Evolutionary conservation across 2,113 vertebrate genomes (phyloP).

Genomic region (Marmota flaviventris): DNA sequence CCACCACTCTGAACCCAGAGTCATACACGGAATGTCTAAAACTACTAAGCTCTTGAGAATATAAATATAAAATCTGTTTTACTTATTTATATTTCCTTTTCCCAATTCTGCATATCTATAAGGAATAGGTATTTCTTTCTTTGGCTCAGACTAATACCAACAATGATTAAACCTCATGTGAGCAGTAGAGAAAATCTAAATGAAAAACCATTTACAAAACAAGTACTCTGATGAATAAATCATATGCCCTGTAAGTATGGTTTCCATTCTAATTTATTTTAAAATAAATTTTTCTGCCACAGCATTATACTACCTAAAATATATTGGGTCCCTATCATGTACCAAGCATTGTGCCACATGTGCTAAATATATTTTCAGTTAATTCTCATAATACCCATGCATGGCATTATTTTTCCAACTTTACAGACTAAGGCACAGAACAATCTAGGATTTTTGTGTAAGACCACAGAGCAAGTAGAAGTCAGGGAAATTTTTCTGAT

Average conservation of each 20-base stretch:
- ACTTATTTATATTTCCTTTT: conserved; percentile 13
- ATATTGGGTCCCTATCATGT: not conserved
- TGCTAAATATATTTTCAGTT: not conserved
- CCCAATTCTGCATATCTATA: not conserved
- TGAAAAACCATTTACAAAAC: conserved; percentile 18
- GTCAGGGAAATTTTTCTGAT: conserved; percentile 9
- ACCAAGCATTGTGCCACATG: not conserved
- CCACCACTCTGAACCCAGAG: not conserved
- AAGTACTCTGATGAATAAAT: conserved; percentile 19
- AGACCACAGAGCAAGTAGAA: not conserved
- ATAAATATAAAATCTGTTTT: conserved; percentile 1
- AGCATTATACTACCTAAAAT: not conserved
- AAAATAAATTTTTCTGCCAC: not conserved
- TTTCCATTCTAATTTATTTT: not conserved
- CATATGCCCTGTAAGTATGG: not conserved
- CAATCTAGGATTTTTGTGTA: not conserved
- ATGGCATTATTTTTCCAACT: conserved; percentile 4
- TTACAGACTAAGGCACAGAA: not conserved
- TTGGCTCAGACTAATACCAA: not conserved
- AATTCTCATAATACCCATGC: not conserved
- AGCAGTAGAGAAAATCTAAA: not conserved
- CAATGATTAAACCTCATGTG: not conserved
- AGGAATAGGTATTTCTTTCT: not conserved
- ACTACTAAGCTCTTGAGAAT: not conserved
- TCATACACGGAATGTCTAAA: not conserved